Percentiles rank a stretch among this genome's conserved stretches.
Conservation (phyloP, 2,113 vertebrate genomes). For the Natator depressus region DNA sequence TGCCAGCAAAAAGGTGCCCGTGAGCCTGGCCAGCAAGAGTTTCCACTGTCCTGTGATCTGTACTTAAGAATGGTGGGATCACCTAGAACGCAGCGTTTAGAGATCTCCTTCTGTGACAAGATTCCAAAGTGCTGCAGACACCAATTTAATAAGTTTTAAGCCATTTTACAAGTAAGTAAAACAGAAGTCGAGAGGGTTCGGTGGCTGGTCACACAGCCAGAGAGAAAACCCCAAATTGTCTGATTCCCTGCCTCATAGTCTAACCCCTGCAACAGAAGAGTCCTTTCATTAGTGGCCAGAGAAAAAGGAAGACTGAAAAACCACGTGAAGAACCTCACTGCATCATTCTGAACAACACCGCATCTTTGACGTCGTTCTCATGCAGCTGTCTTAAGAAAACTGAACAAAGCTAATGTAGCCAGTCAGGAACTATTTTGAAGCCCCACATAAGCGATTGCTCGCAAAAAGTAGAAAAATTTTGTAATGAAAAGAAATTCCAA, state of each 20-base stretch:
- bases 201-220: background rate
- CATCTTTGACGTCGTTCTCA: background rate
- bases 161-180: background rate
- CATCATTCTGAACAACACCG: background rate
- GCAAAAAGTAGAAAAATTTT: background rate
- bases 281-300: background rate
- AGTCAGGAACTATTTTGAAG: background rate
- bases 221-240: background rate
- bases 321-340: background rate
- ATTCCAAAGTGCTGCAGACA: background rate
- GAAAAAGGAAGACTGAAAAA: background rate
- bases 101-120: background rate
- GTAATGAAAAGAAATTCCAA: background rate
- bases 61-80: background rate
- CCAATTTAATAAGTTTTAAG: background rate
- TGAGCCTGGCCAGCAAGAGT: background rate
- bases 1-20: background rate
- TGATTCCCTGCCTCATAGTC: background rate
- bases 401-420: background rate
- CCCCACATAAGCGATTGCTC: background rate
- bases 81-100: background rate
- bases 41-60: background rate
- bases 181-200: background rate
- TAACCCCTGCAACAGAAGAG: background rate
- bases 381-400: background rate